Evolutionary conservation across 2,888 invertebrate genomes (phyloP), one percentile per base, ranked within the genome.

Genomic region (Doris montereyensis): DNA sequence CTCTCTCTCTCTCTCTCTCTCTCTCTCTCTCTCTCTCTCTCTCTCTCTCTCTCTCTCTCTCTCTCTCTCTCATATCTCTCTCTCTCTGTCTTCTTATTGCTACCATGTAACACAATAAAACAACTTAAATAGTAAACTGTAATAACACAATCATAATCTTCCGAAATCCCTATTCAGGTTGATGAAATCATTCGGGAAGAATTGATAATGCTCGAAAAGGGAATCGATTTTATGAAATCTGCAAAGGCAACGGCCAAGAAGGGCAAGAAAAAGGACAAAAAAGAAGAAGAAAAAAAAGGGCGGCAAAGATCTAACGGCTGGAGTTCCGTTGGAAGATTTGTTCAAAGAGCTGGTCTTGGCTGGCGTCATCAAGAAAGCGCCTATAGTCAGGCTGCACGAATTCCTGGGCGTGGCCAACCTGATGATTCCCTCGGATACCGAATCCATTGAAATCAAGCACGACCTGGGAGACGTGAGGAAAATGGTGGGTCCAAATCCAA

Each of bases 261-360:
- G 30, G 21, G 26, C 0, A 32, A 41, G 26, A 72, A 70, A 21
- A n/a, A 57, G 52, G 52, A 58, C 21, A 75, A 75, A 34, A n/a
- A 30, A 57, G 28, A 67, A 76, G 21, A 30, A 41, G 8, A 76
- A 76, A 41, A 70, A 58, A 32, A 77, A 77, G 91, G 97, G 97
- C 91, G 97, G 97, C 88, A 97, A 97, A 91, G 97, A 98, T 92
- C 92, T 98, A 73, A 98, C 97, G 0, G 94, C 93, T 0, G 97
- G 97, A 88, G 93, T 97, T 89, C 89, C 89, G 3, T 88, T 90
- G 2, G 90, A 90, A 90, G 97, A 97, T 0, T 92, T 98, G 1
- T 97, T 97, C 89, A 97, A 97, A 91, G 98, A 98, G 91, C 92
- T 98, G n/a, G 94, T 98, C 0, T 94, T 95, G 0, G 96, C 97